Conservation (phyloP, 37 sponge, comb jelly and placozoan species). For the Haliclona indistincta region DNA sequence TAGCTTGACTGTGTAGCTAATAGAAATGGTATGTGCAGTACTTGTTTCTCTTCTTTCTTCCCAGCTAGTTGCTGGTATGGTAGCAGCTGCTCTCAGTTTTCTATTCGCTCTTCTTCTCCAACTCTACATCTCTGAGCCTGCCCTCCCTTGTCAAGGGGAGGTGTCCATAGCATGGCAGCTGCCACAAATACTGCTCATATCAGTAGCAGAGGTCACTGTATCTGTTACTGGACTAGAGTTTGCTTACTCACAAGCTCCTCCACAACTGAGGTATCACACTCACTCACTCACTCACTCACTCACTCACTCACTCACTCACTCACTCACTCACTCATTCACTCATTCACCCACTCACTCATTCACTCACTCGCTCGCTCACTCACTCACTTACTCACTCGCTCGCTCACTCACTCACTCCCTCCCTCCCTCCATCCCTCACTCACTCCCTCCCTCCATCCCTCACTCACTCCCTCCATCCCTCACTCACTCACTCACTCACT, state of each 20-base stretch:
- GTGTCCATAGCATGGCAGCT: slow-evolving; percentile 71
- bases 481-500: too few species aligned
- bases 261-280: slow-evolving; percentile 57
- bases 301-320: too few species aligned
- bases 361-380: too few species aligned
- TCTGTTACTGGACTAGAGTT: slow-evolving; percentile 77
- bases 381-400: too few species aligned
- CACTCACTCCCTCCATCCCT: too few species aligned
- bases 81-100: slow-evolving; percentile 61
- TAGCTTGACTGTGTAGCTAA: too few species aligned
- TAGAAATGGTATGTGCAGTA: background rate
- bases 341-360: too few species aligned
- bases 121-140: slow-evolving; percentile 48
- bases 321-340: too few species aligned
- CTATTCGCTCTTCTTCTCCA: slow-evolving; percentile 64
- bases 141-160: slow-evolving; percentile 40
- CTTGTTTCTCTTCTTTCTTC: background rate
- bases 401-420: too few species aligned
- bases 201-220: slow-evolving; percentile 68
- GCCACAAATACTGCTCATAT: slow-evolving; percentile 66
- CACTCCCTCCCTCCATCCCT: too few species aligned
- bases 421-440: too few species aligned
- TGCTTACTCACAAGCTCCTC: slow-evolving; percentile 79
- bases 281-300: too few species aligned
- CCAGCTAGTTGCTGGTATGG: slow-evolving; percentile 69